Base-by-base conservation (phyloP, 2,888 invertebrate species). In the Tachina lurida region DNA sequence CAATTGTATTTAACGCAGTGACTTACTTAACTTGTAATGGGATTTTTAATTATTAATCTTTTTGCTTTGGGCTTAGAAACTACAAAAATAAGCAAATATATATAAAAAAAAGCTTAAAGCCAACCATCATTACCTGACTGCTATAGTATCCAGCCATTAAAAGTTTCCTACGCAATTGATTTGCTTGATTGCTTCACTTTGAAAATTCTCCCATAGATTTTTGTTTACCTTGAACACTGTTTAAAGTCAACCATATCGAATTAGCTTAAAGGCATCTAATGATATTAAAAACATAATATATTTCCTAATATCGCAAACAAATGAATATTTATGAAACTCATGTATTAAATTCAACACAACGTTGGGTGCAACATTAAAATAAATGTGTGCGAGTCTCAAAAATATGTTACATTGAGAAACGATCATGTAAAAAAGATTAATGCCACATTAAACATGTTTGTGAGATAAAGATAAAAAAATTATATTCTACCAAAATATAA, bases 321-420 rank as follows among this genome's bases (percentile, higher is more conserved):
- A 56, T 54, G 63, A 52, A 52, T 19, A 74, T 45, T 65, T 31
- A 45, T 65, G 43, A 65, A 56, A 65, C n/a, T 76, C 13, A 17
- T 67, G 41, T 41, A 56, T 47, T 15, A 68, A 77, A 47, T 68
- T 67, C 41, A 68, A 60, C 22, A 62, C 52, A 41, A 62, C 12
- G 31, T 70, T 78, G 78, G 78, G 78, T 71, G 78, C 60, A 70
- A 45, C 62, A 70, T 62, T 60, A 77, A 70, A 70, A 70, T 68
- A 58, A 47, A 22, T 68, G 47, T 77, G 39, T 60, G 77, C 19
- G 49, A 41, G 56, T 41, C 47, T 77, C 31, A 22, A 70, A 31
- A 78, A 78, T 54, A 31, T 10, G 41, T 43, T 68, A 19, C 19
- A 52, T 45, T 62, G 17, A 31, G 54, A 56, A 67, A 65, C 56